phyloP scores from a whole-genome alignment of 2,113 vertebrate genomes.

The Solea senegalensis region DNA sequence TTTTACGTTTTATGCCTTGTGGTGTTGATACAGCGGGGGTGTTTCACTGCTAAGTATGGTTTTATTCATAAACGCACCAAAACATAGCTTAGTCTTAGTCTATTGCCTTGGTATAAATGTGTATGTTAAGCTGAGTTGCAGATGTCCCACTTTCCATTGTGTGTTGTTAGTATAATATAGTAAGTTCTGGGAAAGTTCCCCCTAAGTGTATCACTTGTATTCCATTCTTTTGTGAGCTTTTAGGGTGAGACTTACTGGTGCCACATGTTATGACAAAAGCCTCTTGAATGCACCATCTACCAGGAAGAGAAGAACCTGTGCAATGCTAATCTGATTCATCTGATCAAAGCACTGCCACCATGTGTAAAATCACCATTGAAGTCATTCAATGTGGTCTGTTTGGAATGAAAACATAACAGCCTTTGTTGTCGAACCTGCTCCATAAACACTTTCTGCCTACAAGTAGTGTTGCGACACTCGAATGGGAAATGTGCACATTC shows the following conservation, averaged over 20 bases:
- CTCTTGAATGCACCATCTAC: neutral
- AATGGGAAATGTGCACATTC: neutral
- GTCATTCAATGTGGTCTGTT: neutral
- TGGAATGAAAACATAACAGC: constrained; percentile 25
- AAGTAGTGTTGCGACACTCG: neutral
- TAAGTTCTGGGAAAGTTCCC: neutral
- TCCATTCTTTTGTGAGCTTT: neutral
- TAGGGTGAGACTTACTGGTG: constrained; percentile 7
- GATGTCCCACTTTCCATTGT: too few relatives aligned
- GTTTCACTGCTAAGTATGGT: too few relatives aligned
- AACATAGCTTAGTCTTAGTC: too few relatives aligned
- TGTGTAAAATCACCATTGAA: constrained; percentile 14
- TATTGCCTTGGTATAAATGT: too few relatives aligned
- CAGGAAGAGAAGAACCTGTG: constrained; percentile 3
- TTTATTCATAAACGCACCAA: too few relatives aligned
- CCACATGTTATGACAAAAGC: constrained; percentile 4
- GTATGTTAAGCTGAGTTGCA: too few relatives aligned
- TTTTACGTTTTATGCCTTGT: too few relatives aligned
- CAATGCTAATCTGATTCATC: constrained; percentile 5
- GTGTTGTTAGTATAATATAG: neutral
- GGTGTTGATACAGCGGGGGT: too few relatives aligned
- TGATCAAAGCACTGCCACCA: constrained; percentile 26
- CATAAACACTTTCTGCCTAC: neutral
- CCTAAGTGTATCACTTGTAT: neutral
- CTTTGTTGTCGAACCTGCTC: constrained; percentile 24